Conservation (phyloP, 2,888 invertebrate species). For the Steromphala cineraria region DNA sequence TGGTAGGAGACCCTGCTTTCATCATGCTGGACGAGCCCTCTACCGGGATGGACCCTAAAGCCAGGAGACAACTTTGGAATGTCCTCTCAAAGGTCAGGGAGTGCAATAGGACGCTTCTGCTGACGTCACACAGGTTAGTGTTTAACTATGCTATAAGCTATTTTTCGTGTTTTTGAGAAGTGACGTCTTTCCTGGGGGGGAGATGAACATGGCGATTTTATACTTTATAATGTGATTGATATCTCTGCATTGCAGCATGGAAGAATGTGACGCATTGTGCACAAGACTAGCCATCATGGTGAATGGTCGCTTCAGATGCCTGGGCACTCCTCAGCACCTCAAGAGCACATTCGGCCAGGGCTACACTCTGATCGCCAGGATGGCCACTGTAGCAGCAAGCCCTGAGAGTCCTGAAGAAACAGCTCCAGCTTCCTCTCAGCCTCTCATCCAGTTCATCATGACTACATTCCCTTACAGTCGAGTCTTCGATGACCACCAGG, state of each 20-base stretch:
- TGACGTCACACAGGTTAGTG: conserved; percentile 81
- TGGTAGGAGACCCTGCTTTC: conserved; percentile 70
- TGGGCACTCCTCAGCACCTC: conserved; percentile 84
- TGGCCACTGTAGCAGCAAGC: conserved; percentile 27
- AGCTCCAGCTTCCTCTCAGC: conserved; percentile 34
- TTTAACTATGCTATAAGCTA: too few species aligned
- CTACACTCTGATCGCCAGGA: conserved; percentile 79
- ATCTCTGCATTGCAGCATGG: conserved; percentile 81
- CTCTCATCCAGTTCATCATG: conserved; percentile 75
- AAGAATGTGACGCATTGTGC: conserved; percentile 90
- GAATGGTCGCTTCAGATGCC: conserved; percentile 83
- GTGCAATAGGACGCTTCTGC: conserved; percentile 84
- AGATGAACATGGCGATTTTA: neutral
- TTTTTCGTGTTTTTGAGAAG: neutral
- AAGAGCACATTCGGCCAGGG: conserved; percentile 84
- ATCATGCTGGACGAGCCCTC: conserved; percentile 71
- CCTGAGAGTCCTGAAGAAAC: neutral
- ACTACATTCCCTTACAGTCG: conserved; percentile 79
- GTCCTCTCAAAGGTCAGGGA: conserved; percentile 77
- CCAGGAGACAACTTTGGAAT: conserved; percentile 87
- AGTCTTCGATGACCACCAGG: conserved; percentile 83
- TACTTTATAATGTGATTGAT: too few species aligned
- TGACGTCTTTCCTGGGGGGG: neutral
- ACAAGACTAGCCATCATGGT: conserved; percentile 87
- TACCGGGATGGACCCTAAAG: conserved; percentile 87